phyloP scores from a whole-genome alignment of 2,113 vertebrate genomes.

The Toxotes jaculatrix region DNA sequence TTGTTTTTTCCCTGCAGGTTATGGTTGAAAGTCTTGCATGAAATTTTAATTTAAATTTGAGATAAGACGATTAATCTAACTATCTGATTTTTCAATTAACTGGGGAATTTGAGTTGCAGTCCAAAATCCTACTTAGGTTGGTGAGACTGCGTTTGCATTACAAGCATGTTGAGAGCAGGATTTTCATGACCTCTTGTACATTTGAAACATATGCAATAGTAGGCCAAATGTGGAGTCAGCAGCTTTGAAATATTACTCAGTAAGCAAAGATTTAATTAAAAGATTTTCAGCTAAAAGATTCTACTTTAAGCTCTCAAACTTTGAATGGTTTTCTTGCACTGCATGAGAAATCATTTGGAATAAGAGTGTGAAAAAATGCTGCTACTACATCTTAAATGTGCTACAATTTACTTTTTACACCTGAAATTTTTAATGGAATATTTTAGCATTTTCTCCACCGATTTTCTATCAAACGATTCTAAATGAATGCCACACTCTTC shows the following conservation, averaged over 20 bases:
- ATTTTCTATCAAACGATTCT: too few species aligned
- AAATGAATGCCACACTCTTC: too few species aligned
- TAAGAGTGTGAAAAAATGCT: too few species aligned
- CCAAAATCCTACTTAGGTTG: neutral
- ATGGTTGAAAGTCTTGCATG: too few species aligned
- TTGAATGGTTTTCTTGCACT: too few species aligned
- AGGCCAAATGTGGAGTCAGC: neutral
- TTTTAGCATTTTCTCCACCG: too few species aligned
- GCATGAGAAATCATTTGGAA: too few species aligned
- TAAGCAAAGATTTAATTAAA: neutral
- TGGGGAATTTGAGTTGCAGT: conserved; percentile 26
- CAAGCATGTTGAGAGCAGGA: conserved; percentile 32
- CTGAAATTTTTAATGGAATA: too few species aligned
- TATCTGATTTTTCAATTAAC: conserved; percentile 40
- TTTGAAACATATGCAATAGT: neutral
- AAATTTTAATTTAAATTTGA: neutral
- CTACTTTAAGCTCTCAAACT: neutral
- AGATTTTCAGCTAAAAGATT: neutral
- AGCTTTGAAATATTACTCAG: neutral
- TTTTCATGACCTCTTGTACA: neutral
- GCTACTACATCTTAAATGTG: too few species aligned
- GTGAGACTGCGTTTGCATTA: conserved; percentile 11
- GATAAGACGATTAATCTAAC: neutral
- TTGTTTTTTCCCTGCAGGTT: too few species aligned
- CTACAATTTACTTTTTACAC: too few species aligned